Evolutionary conservation across 1,140 invertebrate species (phyloP), one percentile per base, ranked within the genome.

Genomic region (Dreissena rostriformis): DNA sequence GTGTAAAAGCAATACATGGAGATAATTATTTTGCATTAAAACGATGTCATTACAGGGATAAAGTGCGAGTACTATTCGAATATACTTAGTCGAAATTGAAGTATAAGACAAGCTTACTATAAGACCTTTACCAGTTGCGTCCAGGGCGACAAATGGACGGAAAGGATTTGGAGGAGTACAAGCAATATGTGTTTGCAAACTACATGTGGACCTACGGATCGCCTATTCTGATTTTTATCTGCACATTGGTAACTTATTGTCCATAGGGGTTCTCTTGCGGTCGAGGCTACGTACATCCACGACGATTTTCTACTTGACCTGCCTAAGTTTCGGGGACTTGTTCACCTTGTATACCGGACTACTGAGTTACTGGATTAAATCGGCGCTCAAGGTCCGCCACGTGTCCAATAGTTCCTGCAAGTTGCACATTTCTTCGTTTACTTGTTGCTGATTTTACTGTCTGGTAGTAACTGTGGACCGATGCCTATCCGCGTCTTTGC

Each of bases 341-440:
- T 72, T 86, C 19, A 87, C 88, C 0, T 73, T 92, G 15, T 90
- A 90, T 70, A 88, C 86, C 6, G 91, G 90, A n/a, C 57, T 89
- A 15, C 24, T 89, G 24, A 73, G 90, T 22, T 85, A 88, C 39
- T 91, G 89, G 89, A 68, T 92, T 14, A 67, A 85, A 2, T 57
- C 74, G 39, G 76, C 84, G 4, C 86, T 88, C 28, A 71, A 86
- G 0, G 53, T 91, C 2, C 73, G 89, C 39, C n/a, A 87, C 0
- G 17, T 81, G 15, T 90, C 88, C 12, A 63, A 85, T 24, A 63
- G 85, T 10, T 71, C 80, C 14, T 92, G 91, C 67, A 89, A 89
- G 63, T n/a, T 90, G 2, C 89, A 91, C 70, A 88, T 7, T 91
- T 92, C 72, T 15, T 89, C 2, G 88, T 90, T 0, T 91, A 92